Conservation (phyloP, 2,113 vertebrate genomes). For the Mesitornis unicolor region DNA sequence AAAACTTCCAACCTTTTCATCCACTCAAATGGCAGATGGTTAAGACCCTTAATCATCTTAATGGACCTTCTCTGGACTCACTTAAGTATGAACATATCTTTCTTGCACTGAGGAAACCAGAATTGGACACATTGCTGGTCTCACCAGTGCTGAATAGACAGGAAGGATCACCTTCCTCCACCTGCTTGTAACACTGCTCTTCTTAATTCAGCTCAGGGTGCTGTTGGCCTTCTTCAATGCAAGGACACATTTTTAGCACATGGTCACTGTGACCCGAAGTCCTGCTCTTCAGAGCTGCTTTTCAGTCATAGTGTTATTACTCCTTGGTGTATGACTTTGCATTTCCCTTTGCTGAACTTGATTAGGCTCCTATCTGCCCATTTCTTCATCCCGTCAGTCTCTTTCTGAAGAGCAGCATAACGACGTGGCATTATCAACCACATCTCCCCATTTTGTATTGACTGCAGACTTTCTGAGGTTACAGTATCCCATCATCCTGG, state of each 20-base stretch:
- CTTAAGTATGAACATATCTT: neutral
- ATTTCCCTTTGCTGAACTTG: neutral
- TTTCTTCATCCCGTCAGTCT: neutral
- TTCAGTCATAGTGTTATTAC: neutral
- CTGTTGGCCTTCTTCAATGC: neutral
- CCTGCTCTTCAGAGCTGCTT: neutral
- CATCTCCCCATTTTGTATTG: neutral
- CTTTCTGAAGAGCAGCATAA: neutral
- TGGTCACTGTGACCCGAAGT: neutral
- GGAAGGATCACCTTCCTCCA: neutral
- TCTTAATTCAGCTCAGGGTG: neutral
- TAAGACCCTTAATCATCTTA: fast-evolving
- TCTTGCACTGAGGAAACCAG: neutral
- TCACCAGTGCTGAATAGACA: neutral
- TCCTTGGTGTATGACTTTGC: neutral
- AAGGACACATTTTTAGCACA: neutral
- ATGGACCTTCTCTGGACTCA: fast-evolving
- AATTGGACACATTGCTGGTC: neutral
- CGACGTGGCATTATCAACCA: neutral
- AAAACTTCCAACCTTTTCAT: neutral
- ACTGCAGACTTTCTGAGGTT: neutral
- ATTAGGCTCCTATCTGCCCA: too few relatives aligned
- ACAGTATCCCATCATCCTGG: neutral
- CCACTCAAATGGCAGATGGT: neutral
- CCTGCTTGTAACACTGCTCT: neutral